Evolutionary conservation across 2,113 vertebrate genomes (phyloP).

Genomic region (Clupea harengus): DNA sequence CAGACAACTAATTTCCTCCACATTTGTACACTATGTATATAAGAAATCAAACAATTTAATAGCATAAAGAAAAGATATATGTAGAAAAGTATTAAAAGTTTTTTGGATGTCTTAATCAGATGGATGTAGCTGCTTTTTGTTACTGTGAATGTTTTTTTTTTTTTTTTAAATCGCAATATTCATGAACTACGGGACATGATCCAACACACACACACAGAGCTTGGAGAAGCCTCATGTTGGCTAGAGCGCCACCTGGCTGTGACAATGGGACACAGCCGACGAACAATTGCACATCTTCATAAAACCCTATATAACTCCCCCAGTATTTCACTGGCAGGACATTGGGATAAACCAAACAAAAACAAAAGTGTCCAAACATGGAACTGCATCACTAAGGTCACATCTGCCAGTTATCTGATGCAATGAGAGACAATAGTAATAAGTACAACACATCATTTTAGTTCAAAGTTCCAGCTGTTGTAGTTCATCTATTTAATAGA

Average conservation of each 20-base stretch:
- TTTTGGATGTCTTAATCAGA: slow-evolving; percentile 67
- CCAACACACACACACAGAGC: slow-evolving; percentile 46
- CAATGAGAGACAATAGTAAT: neutral
- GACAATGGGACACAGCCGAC: slow-evolving; percentile 31
- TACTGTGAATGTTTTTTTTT: slow-evolving; percentile 52
- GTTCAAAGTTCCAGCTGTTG: slow-evolving; percentile 6
- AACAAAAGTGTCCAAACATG: slow-evolving; percentile 22
- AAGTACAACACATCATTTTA: neutral
- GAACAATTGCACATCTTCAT: slow-evolving; percentile 47
- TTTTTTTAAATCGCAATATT: slow-evolving; percentile 54
- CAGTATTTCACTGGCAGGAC: slow-evolving; percentile 43
- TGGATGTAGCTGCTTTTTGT: slow-evolving; percentile 65
- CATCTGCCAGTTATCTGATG: neutral
- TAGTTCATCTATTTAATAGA: slow-evolving; percentile 15
- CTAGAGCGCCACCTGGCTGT: slow-evolving; percentile 43
- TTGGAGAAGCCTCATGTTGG: slow-evolving; percentile 53
- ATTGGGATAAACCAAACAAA: slow-evolving; percentile 42
- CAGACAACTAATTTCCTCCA: slow-evolving; percentile 70
- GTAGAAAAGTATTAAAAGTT: slow-evolving; percentile 77
- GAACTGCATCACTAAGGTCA: neutral
- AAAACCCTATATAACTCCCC: slow-evolving; percentile 38
- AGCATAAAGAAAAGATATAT: slow-evolving; percentile 73
- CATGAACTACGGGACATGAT: slow-evolving; percentile 60
- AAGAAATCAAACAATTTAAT: slow-evolving; percentile 71
- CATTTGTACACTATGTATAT: slow-evolving; percentile 73